Percentiles rank a stretch among this genome's conserved stretches.
phyloP scores from a whole-genome alignment of 2,797 vertebrate species.

The Acanthis flammea region DNA sequence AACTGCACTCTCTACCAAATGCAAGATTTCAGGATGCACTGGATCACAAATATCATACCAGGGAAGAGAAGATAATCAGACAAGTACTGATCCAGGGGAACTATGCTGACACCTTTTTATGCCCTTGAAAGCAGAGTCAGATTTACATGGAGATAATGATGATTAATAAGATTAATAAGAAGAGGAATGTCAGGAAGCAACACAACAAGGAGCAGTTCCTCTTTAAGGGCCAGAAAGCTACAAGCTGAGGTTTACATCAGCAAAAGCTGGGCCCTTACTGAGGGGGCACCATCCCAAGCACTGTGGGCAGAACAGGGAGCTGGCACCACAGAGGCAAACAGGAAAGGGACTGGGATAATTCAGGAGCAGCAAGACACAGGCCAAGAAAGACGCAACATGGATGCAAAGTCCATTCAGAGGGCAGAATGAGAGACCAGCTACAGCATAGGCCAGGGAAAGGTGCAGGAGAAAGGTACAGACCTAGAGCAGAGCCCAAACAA shows the following conservation, averaged over 20 bases:
- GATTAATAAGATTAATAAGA: not conserved
- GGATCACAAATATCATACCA: not conserved
- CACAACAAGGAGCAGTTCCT: not conserved
- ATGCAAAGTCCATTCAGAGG: not conserved
- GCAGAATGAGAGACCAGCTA: not conserved
- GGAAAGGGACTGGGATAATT: not conserved
- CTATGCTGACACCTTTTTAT: not conserved
- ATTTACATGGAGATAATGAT: not conserved
- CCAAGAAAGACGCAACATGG: not conserved
- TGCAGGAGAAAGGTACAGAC: not conserved
- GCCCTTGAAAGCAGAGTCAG: not conserved
- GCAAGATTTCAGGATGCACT: not conserved
- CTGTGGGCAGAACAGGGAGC: not conserved
- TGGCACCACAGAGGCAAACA: not conserved
- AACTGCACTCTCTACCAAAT: not conserved
- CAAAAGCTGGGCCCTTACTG: not conserved
- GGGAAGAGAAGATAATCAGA: not conserved
- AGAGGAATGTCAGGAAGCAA: not conserved
- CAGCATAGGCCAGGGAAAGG: accelerated
- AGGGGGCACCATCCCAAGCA: not conserved
- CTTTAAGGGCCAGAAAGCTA: not conserved
- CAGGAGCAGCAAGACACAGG: not conserved
- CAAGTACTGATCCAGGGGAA: not conserved
- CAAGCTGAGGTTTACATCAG: not conserved
- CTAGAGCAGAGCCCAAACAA: accelerated